A percentile compares a stretch with the other conserved stretches of the same genome.
Evolutionary conservation across 1,140 invertebrate species (phyloP).

Genomic region (Anastrepha obliqua): DNA sequence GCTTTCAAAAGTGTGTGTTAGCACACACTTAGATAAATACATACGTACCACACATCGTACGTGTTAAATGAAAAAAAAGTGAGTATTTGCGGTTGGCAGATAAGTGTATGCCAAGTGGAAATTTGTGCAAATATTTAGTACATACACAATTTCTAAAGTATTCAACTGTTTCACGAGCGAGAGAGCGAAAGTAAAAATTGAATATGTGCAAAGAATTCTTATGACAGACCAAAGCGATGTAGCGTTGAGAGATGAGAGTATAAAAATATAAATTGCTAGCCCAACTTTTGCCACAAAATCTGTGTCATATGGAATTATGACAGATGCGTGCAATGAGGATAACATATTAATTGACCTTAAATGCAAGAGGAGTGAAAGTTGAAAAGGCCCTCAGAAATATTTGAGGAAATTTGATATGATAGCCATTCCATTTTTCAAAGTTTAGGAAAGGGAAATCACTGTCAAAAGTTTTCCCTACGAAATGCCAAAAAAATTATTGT

Average conservation of each 20-base stretch:
- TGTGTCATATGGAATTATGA: neutral
- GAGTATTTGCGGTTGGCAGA: neutral
- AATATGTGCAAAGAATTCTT: neutral
- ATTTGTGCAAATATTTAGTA: constrained; percentile 25
- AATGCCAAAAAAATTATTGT: no score
- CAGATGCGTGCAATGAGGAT: constrained; percentile 8
- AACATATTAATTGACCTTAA: constrained; percentile 36
- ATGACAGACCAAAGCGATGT: neutral
- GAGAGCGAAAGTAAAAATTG: neutral
- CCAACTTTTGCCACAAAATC: constrained; percentile 17
- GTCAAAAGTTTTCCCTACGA: no score
- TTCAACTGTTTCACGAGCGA: neutral
- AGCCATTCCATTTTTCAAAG: neutral
- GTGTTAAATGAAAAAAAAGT: neutral
- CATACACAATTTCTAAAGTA: constrained; percentile 23
- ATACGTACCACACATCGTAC: neutral
- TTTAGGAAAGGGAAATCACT: neutral
- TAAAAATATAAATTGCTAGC: constrained; percentile 1
- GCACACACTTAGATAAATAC: neutral
- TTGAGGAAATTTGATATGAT: neutral
- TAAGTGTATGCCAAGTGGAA: neutral
- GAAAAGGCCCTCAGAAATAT: neutral
- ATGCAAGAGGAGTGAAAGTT: neutral
- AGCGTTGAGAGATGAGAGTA: neutral
- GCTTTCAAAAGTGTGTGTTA: neutral